Evolutionary conservation across 2,888 invertebrate genomes (phyloP), one percentile per base, ranked within the genome.

Genomic region (Pilophorus perplexus): DNA sequence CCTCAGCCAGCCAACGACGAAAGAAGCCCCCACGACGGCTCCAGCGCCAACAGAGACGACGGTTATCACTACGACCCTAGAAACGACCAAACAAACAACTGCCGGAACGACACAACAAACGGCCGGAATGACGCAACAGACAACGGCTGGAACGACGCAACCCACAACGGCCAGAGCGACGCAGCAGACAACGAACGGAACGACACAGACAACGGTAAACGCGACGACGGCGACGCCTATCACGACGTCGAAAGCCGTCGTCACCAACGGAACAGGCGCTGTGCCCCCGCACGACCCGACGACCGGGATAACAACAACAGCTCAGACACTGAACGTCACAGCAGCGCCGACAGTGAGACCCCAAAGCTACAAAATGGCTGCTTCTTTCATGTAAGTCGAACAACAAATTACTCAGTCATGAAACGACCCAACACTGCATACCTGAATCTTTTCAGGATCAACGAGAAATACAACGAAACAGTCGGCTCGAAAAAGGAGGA

Each of bases 391-490:
- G 62, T 62, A 46, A 46, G 62, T 52, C n/a, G 2, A 52, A 33
- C 6, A 8, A 33, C 33, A 33, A 12, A 33, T 12, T 33, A 12
- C 6, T 33, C 6, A 8, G 6, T 33, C 6, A 33, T 12, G 6
- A 33, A 12, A 33, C 33, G 12, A 33, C 33, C 6, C 33, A 33
- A 6, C 6, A 12, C 33, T 33, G n/a, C 12, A 33, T 8, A 33
- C 33, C 12, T 33, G 6, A 8, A 6, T 33, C 12, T 12, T 33
- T 64, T 33, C 37, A 66, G 66, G 20, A 67, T 69, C 23, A 57
- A 67, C 52, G 68, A 67, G 54, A 67, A 33, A 16, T 69, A 46
- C 37, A 57, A 23, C 14, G 42, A 33, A 27, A 64, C 67, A 5
- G 67, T 69, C 3, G 64, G 60, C 10, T 18, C 23, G 14, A 62